phyloP scores from a whole-genome alignment of 35 echinoderm and acorn worm species.

The Ptychodera flava region DNA sequence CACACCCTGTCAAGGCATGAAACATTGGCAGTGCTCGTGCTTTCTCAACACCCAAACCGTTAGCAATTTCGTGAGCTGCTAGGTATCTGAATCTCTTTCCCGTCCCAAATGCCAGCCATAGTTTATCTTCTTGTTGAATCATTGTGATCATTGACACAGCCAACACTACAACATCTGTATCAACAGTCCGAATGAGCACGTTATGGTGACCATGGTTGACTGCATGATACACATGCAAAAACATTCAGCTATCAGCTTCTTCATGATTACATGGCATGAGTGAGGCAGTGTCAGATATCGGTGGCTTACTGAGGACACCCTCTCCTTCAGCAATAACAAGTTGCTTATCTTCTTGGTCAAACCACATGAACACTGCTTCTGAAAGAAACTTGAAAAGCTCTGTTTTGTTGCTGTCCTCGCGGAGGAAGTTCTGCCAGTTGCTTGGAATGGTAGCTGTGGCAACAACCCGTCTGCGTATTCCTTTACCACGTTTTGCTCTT shows the following conservation, averaged over 20 bases:
- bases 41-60: background rate
- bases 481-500: constrained; percentile 41
- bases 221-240: constrained; percentile 27
- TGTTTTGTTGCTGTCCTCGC: constrained; percentile 37
- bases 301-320: constrained; percentile 2
- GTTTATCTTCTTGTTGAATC: constrained; percentile 13
- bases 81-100: too few relatives aligned
- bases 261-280: constrained; percentile 46
- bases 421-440: constrained; percentile 48
- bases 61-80: constrained; percentile 15
- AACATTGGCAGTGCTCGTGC: constrained; percentile 9
- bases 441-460: constrained; percentile 11
- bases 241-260: constrained; percentile 41
- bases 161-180: constrained; percentile 28
- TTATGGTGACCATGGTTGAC: background rate
- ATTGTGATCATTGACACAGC: background rate
- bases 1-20: constrained; percentile 34
- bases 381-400: constrained; percentile 26
- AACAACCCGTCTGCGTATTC: constrained; percentile 17
- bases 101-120: constrained; percentile 23
- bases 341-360: constrained; percentile 13
- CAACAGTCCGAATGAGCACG: constrained; percentile 25
- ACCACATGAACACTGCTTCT: background rate
- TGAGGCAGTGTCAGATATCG: background rate
- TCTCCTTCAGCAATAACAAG: constrained; percentile 18